These are phyloP conservation scores for Papilio dardanus DNA, from an alignment of 1,140 invertebrate species.

Conservation along the genomic window DNA sequence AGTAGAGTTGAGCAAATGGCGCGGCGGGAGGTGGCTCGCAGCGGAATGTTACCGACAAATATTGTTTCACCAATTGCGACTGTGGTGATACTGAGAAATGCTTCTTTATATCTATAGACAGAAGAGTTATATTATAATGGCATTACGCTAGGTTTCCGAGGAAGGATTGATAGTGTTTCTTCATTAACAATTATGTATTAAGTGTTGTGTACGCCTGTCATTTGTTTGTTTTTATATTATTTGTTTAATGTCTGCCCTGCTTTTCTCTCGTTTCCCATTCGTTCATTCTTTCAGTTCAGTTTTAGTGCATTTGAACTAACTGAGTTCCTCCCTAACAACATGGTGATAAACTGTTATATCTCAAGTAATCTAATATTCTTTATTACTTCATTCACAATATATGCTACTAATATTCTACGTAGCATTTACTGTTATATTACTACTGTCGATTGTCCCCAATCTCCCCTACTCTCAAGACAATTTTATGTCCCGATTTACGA, in stretches of 20 bases:
- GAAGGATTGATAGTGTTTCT: too few species aligned
- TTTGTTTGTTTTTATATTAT: too few species aligned
- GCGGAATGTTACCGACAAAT: conserved; percentile 91
- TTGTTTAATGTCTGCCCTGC: too few species aligned
- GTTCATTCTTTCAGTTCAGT: too few species aligned
- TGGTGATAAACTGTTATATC: too few species aligned
- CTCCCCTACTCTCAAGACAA: background rate
- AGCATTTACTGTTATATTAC: background rate
- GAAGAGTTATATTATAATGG: background rate
- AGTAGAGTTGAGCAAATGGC: conserved; percentile 93
- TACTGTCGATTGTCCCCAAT: background rate
- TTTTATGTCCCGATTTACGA: conserved; percentile 15
- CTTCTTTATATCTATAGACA: conserved; percentile 89
- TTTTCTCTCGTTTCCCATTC: too few species aligned
- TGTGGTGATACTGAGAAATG: conserved; percentile 92
- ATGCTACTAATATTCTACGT: background rate
- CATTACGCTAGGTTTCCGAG: background rate
- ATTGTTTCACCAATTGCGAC: conserved; percentile 91
- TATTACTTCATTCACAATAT: background rate
- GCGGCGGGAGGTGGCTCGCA: conserved; percentile 95
- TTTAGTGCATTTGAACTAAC: too few species aligned
- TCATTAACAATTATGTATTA: background rate
- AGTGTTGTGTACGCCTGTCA: too few species aligned
- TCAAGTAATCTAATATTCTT: background rate
- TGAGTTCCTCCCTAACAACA: too few species aligned